Conservation (phyloP, 2,888 invertebrate genomes). For the Athalia rosae region DNA sequence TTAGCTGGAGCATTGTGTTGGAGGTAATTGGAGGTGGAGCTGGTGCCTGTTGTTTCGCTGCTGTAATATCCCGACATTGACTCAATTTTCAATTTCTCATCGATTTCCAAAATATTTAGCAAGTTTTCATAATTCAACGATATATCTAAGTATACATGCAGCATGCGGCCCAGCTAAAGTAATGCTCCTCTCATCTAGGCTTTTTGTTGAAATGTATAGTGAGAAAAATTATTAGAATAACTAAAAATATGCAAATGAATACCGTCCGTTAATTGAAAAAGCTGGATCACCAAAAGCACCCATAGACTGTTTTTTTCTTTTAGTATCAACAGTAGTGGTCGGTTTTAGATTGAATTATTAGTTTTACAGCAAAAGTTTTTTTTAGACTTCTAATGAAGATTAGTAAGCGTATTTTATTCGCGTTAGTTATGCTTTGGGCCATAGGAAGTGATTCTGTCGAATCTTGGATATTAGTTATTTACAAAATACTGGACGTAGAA, state of each 20-base stretch:
- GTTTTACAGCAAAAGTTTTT: neutral
- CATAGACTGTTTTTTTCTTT: neutral
- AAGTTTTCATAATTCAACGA: neutral
- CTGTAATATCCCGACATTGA: conserved; percentile 65
- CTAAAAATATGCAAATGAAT: neutral
- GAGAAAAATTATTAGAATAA: neutral
- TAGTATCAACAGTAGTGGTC: neutral
- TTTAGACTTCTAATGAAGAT: neutral
- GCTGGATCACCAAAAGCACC: conserved; percentile 13
- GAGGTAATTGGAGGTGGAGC: conserved; percentile 67
- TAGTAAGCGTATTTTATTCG: conserved; percentile 1
- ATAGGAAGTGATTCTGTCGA: neutral
- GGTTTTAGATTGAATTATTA: neutral
- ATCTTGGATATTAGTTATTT: neutral
- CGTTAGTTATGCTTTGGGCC: neutral
- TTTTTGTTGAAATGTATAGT: neutral
- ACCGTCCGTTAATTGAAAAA: neutral
- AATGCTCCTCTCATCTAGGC: neutral
- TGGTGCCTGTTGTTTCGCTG: conserved; percentile 71
- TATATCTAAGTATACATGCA: neutral
- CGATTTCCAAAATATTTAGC: conserved; percentile 1
- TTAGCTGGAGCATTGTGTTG: conserved; percentile 65
- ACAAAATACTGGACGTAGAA: conserved; percentile 10
- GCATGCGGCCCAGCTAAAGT: conserved; percentile 3
- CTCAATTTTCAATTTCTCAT: conserved; percentile 47